These are phyloP conservation scores for Labroides dimidiatus DNA, from an alignment of 2,797 vertebrate genomes.

Conservation along the genomic window DNA sequence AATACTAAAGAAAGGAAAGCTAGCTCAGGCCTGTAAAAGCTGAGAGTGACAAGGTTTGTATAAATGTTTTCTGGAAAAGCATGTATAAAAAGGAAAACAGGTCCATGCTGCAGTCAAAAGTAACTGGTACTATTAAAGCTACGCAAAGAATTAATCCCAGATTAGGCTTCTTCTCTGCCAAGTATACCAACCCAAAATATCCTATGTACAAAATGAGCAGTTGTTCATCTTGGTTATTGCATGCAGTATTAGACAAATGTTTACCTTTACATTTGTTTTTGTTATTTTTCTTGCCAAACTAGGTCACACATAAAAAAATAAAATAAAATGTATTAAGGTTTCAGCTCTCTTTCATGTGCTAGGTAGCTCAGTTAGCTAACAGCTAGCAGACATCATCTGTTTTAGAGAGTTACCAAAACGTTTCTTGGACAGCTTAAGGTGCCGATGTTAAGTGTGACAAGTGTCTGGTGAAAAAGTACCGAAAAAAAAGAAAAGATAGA, in stretches of 20 bases:
- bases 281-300: conserved; percentile 57
- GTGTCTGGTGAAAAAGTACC: conserved; percentile 49
- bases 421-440: conserved; percentile 21
- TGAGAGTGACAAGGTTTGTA: conserved; percentile 10
- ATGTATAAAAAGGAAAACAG: conserved; percentile 26
- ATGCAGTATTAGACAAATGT: conserved; percentile 78
- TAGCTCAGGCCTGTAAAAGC: not conserved
- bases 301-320: conserved; percentile 47
- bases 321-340: conserved; percentile 38
- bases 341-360: conserved; percentile 20
- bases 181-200: conserved; percentile 67
- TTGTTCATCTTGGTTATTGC: conserved; percentile 75
- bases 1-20: not conserved
- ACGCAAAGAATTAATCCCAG: conserved; percentile 45
- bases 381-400: conserved; percentile 14
- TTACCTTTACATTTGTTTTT: conserved; percentile 61
- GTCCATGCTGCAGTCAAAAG: conserved; percentile 27
- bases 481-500: too few species aligned
- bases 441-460: conserved; percentile 42
- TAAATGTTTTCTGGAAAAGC: conserved; percentile 6
- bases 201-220: conserved; percentile 82
- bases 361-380: conserved; percentile 30
- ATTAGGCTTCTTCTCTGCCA: conserved; percentile 63
- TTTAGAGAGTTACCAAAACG: conserved; percentile 20
- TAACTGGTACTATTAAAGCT: conserved; percentile 41